Conservation (phyloP, 2,797 vertebrate species). For the Phyllotis vaccarum region DNA sequence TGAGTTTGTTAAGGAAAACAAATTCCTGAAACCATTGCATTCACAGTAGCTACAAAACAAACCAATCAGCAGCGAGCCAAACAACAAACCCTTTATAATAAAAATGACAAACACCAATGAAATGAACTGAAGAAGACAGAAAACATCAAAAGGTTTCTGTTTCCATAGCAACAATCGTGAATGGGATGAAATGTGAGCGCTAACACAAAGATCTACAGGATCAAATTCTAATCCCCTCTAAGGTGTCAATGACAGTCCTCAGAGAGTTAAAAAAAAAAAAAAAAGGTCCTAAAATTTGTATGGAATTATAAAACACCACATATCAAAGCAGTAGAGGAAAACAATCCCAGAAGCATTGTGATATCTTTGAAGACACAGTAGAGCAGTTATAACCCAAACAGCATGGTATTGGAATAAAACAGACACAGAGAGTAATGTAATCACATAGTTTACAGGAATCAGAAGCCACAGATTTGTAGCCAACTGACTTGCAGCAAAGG, state of each 20-base stretch:
- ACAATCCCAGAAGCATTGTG: background rate
- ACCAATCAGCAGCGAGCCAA: background rate
- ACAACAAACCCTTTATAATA: background rate
- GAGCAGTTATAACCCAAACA: background rate
- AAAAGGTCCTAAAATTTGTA: background rate
- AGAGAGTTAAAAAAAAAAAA: background rate
- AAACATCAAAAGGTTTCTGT: background rate
- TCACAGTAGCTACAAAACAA: background rate
- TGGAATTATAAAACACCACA: background rate
- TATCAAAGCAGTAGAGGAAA: background rate
- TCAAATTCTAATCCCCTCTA: background rate
- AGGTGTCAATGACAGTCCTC: background rate
- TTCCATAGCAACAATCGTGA: background rate
- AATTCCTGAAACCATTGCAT: background rate
- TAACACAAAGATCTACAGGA: background rate
- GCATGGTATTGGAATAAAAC: background rate
- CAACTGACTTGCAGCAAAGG: background rate
- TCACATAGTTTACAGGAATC: background rate
- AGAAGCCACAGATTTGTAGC: background rate
- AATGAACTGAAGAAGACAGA: background rate
- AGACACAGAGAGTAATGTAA: background rate
- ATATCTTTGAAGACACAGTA: background rate
- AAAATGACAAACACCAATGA: background rate
- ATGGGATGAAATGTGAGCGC: background rate
- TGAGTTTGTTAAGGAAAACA: background rate